Base-by-base conservation (phyloP, 2,888 invertebrate genomes). In the Epirrhoe alternata region DNA sequence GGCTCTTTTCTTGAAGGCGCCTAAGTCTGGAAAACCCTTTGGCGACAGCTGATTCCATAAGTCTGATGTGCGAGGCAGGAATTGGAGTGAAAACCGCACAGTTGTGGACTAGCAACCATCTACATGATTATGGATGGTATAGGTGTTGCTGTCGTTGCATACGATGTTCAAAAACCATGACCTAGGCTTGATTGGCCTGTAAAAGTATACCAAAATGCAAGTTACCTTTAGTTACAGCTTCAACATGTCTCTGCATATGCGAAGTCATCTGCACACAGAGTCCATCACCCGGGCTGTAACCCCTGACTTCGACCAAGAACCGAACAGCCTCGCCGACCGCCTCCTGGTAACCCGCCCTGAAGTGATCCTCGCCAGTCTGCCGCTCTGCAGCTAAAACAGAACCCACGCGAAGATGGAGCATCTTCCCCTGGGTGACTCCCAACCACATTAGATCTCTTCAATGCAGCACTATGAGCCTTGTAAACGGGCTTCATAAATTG, bases 321-420 rank as follows among this genome's bases (percentile, higher is more conserved):
- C 97, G 95, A 92, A 98, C 96, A 0, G 97, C 96, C 86, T 99
- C 98, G 60, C 97, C 96, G 83, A 97, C 95, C 74, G 98, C 98
- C 86, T 98, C 98, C 83, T 97, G 97, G 91, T 96, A 99, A 1
- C 99, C 99, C 16, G 97, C 94, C 62, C 96, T 94, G 87, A 96
- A 97, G 74, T 85, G 80, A 31, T 86, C 88, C 60, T 83, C 88
- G 17, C 82, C 80, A 10, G 77, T 70, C 56, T 81, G 85, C 12
- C 86, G 79, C 63, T 92, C 92, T n/a, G 84, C 86, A 30, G 86
- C 92, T 92, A 87, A 68, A 88, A 89, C 78, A 86, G 67, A 86
- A 86, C 83, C 87, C 85, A 84, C 79, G 74, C 79, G 79, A 82
- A 82, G 83, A 86, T 87, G 85, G 77, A 83, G 81, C 81, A 85